Conservation (phyloP, 2,888 invertebrate genomes). For the Drosophila subsilvestris region DNA sequence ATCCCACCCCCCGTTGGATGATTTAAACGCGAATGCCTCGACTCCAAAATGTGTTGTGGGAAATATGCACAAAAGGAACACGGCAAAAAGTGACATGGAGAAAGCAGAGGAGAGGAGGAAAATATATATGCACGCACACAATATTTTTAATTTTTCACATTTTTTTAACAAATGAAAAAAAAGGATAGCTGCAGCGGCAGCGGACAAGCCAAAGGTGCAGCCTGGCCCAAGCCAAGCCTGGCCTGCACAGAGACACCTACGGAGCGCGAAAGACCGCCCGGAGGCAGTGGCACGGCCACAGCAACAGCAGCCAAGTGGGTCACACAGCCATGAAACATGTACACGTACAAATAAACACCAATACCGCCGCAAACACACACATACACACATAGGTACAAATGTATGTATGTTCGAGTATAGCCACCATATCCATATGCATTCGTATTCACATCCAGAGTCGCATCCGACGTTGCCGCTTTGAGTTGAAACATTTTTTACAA, state of each 20-base stretch:
- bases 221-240: slow-evolving; percentile 43
- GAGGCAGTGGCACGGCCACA: slow-evolving; percentile 51
- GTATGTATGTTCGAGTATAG: neutral
- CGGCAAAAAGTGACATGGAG: slow-evolving; percentile 44
- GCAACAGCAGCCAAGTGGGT: slow-evolving; percentile 65
- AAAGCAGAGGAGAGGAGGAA: slow-evolving; percentile 8
- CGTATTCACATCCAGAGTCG: slow-evolving; percentile 38
- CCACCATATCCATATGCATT: slow-evolving; percentile 41
- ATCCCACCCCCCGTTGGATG: slow-evolving; percentile 48
- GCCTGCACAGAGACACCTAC: slow-evolving; percentile 51
- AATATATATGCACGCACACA: slow-evolving; percentile 46
- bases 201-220: slow-evolving; percentile 57
- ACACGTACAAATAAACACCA: neutral
- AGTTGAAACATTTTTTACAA: slow-evolving; percentile 50
- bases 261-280: slow-evolving; percentile 53
- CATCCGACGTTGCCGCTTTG: slow-evolving; percentile 57
- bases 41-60: slow-evolving; percentile 77
- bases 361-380: slow-evolving; percentile 33
- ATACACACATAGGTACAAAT: slow-evolving; percentile 30
- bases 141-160: slow-evolving; percentile 78
- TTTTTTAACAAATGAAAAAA: slow-evolving; percentile 54
- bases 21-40: slow-evolving; percentile 73
- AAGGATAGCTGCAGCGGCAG: slow-evolving; percentile 24
- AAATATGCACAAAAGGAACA: slow-evolving; percentile 76
- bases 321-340: slow-evolving; percentile 45